Evolutionary conservation across 2,888 invertebrate genomes (phyloP).

Genomic region (Epinotia demarniana): DNA sequence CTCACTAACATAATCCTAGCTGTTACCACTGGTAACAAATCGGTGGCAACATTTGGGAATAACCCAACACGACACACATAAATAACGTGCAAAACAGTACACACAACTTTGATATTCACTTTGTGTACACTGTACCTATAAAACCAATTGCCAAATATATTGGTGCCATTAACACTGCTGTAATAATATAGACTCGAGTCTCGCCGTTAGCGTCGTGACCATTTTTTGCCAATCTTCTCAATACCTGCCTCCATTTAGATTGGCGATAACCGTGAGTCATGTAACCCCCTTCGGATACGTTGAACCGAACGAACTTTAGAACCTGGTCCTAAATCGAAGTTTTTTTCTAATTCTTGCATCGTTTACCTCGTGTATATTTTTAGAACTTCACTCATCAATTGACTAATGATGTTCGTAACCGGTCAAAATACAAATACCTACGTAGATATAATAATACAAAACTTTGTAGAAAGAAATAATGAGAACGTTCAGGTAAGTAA

Average conservation of each 20-base stretch:
- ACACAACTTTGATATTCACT: not conserved
- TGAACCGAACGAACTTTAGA: slow-evolving; percentile 57
- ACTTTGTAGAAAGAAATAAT: not conserved
- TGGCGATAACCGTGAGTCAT: slow-evolving; percentile 55
- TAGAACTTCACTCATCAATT: slow-evolving; percentile 29
- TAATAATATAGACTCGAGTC: not conserved
- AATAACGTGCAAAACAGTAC: not conserved
- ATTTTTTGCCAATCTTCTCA: slow-evolving; percentile 33
- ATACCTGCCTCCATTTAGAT: slow-evolving; percentile 34
- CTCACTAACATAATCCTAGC: too few relatives aligned
- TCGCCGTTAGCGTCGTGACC: slow-evolving; percentile 24
- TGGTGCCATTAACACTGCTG: not conserved
- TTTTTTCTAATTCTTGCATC: slow-evolving; percentile 37
- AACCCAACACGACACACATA: too few relatives aligned
- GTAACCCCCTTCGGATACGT: slow-evolving; percentile 63
- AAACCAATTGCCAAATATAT: not conserved
- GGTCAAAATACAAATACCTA: slow-evolving; percentile 18
- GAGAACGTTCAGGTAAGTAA: too few relatives aligned
- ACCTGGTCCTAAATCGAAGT: slow-evolving; percentile 9
- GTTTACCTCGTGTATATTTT: slow-evolving; percentile 26
- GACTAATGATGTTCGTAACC: slow-evolving; percentile 28
- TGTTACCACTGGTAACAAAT: too few relatives aligned
- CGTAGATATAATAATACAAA: not conserved
- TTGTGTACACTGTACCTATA: not conserved
- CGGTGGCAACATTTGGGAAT: too few relatives aligned